These are phyloP conservation scores for Camponotus pennsylvanicus DNA, from an alignment of 1,140 invertebrate genomes.

Conservation along the genomic window DNA sequence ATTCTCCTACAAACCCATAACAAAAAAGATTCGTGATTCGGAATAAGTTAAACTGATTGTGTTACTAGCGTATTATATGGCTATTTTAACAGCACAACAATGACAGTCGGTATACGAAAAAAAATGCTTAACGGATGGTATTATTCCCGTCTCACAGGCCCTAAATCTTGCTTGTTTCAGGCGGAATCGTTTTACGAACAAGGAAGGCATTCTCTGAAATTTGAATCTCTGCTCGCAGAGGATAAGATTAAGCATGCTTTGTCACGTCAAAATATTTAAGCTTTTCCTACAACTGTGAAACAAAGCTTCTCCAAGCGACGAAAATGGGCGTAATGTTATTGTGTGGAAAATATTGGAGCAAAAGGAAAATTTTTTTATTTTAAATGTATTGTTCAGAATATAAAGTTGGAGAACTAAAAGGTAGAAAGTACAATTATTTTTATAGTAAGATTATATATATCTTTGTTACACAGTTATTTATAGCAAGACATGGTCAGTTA, in stretches of 20 bases:
- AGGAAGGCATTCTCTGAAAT: neutral
- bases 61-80: slow-evolving; percentile 38
- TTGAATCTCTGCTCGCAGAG: neutral
- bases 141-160: slow-evolving; percentile 5
- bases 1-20: slow-evolving; percentile 36
- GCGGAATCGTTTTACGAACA: neutral
- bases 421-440: neutral
- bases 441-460: neutral
- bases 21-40: slow-evolving; percentile 81
- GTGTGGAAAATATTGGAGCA: neutral
- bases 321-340: neutral
- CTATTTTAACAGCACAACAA: slow-evolving; percentile 58
- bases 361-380: neutral
- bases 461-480: neutral
- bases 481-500: neutral
- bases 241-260: slow-evolving; percentile 25
- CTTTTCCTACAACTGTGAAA: neutral
- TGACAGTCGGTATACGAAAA: slow-evolving; percentile 20
- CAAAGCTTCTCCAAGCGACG: neutral
- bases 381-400: neutral
- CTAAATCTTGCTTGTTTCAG: slow-evolving; percentile 56
- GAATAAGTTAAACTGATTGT: slow-evolving; percentile 81
- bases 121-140: slow-evolving; percentile 26
- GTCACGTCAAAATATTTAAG: neutral
- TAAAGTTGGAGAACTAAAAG: neutral